Evolutionary conservation across 2,888 invertebrate species (phyloP), one percentile per base, ranked within the genome.

Genomic region (Ellobium chinense): DNA sequence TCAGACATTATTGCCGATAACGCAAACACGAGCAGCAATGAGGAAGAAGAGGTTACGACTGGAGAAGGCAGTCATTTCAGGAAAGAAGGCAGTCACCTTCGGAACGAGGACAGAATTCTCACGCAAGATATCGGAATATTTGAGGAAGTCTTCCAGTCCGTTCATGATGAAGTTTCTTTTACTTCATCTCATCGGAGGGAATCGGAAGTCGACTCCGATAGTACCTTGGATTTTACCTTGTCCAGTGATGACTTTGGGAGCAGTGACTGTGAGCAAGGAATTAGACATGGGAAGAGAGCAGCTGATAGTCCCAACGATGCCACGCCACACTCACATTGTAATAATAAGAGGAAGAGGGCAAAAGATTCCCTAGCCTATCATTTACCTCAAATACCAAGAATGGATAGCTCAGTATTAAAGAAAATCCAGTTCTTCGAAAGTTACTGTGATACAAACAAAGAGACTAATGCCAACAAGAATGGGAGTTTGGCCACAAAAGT

Each of bases 341-440:
- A n/a, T n/a, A n/a, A n/a, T n/a, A n/a, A n/a, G n/a, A n/a, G n/a
- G n/a, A n/a, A n/a, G n/a, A n/a, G n/a, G n/a, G n/a, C n/a, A n/a
- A n/a, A n/a, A n/a, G n/a, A n/a, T n/a, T n/a, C n/a, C n/a, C n/a
- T n/a, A n/a, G n/a, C n/a, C n/a, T n/a, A n/a, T n/a, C 18, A 62
- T 60, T 24, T 58, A n/a, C 66, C 56, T 14, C 27, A 37, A 31
- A 39, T 65, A 14, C 56, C 72, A 14, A 21, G 65, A 34, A 72
- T 65, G 37, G 58, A 68, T 39, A 80, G 31, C n/a, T 74, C 68
- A 2, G 74, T 80, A 1, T 66, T 74, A 24, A 80, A 74, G 12
- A 74, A 74, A 70, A 60, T 80, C 37, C 21, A 68, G 12, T 80
- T 74, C 34, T 80, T 80, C 60, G 80, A 80, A 66, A 74, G 9